Evolutionary conservation across 2,888 invertebrate genomes (phyloP).

Genomic region (Rhagonycha fulva): DNA sequence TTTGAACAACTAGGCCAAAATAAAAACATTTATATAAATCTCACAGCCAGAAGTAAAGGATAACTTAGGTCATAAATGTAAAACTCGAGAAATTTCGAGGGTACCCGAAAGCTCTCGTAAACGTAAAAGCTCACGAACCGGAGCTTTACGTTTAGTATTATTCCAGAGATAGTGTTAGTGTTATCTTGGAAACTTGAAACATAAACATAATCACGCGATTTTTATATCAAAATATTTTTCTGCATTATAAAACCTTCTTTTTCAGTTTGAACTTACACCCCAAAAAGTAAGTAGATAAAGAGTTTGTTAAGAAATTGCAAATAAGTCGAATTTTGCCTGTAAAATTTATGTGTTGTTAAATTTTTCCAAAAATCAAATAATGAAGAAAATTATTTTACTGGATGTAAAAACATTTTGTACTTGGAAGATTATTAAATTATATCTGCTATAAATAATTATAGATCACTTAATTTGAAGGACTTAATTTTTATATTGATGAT

Average conservation of each 20-base stretch:
- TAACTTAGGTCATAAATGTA: constrained; percentile 21
- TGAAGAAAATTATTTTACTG: background rate
- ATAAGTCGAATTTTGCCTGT: background rate
- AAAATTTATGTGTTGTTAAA: background rate
- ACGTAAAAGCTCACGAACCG: constrained; percentile 31
- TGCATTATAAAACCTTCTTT: background rate
- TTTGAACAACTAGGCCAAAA: constrained; percentile 16
- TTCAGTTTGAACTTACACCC: background rate
- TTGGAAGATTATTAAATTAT: background rate
- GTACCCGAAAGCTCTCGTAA: constrained; percentile 26
- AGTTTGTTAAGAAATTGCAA: background rate
- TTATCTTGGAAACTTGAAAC: background rate
- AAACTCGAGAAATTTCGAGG: constrained; percentile 21
- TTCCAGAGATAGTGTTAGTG: background rate
- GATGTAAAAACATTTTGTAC: background rate
- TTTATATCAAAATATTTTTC: background rate
- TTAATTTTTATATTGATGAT: background rate
- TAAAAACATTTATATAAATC: constrained; percentile 24
- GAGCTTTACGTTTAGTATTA: constrained; percentile 30
- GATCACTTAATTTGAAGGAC: background rate
- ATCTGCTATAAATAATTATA: background rate
- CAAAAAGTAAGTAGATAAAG: background rate
- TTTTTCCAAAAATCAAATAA: background rate
- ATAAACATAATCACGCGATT: background rate
- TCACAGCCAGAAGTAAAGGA: constrained; percentile 14